Base-by-base conservation (phyloP, 2,888 invertebrate species). In the Tortricodes alternella region DNA sequence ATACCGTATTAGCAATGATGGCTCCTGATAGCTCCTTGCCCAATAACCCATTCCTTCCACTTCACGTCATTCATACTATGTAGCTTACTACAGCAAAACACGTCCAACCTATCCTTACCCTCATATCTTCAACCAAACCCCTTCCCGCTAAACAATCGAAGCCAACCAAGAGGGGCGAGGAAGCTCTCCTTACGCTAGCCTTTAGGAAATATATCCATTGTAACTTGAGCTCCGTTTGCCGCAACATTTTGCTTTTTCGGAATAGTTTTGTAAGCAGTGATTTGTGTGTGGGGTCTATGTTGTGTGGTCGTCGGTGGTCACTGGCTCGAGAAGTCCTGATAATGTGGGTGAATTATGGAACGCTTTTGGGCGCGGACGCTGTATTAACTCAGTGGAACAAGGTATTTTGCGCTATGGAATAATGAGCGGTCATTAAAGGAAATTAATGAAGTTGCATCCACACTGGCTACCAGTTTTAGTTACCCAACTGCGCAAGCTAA, bases 251-350 rank as follows among this genome's bases (percentile, higher is more conserved):
- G 29, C n/a, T 38, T 32, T 15, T 44, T 37, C 34, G 1, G 8
- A 56, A 35, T 49, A 56, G 43, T 38, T 56, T 50, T 23, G 9
- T 29, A 2, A 29, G 37, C 35, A 55, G 55, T 49, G 56, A 50
- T 56, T 56, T 46, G 34, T 32, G 27, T 32, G 34, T 50, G 53
- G 59, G 83, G 46, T 76, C 80, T 68, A 39, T 4, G 6, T 60
- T 64, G 55, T 65, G 32, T 83, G 80, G 86, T 59, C 61, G 48
- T 34, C 21, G 35, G 57, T 74, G 71, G 60, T 67, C 82, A 85
- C 69, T 78, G 83, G 78, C 74, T 77, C 71, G 80, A 86, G 86
- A 87, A 81, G 78, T 75, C 66, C 61, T 73, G 85, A 86, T 87
- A 85, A 82, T 78, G 74, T 74, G 69, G 69, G 69, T 81, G 78